A percentile compares a stretch with the other conserved stretches of the same genome.
Conservation (phyloP, 2,888 invertebrate genomes). For the Pristionchus exspectatus region DNA sequence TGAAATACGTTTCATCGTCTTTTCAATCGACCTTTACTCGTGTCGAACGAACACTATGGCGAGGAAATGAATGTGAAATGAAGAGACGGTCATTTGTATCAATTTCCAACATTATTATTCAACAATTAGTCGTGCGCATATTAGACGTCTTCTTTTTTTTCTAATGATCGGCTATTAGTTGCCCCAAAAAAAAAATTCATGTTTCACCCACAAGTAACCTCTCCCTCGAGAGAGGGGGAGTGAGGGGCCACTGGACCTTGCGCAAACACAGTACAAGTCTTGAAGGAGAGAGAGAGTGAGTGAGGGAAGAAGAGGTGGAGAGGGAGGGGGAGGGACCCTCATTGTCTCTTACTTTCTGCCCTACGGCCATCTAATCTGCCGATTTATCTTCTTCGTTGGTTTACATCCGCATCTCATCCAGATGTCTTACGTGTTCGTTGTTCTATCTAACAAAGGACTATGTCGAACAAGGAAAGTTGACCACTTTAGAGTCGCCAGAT, state of each 20-base stretch:
- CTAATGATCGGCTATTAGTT: not conserved
- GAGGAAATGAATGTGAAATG: not conserved
- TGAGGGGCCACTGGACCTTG: slow-evolving; percentile 34
- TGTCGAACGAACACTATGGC: not conserved
- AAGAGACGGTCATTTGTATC: not conserved
- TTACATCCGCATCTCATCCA: not conserved
- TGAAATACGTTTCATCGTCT: not conserved
- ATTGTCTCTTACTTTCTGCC: slow-evolving; percentile 30
- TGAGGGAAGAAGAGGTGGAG: not conserved
- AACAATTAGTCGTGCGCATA: not conserved
- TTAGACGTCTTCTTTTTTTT: not conserved
- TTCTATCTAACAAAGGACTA: not conserved
- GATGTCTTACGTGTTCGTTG: not conserved
- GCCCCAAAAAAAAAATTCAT: not conserved
- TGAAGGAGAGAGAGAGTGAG: slow-evolving; percentile 17
- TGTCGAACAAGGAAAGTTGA: no score
- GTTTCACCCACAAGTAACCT: slow-evolving; percentile 16
- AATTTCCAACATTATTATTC: not conserved
- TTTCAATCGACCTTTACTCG: no score
- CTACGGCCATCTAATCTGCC: not conserved
- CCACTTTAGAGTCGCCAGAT: not conserved
- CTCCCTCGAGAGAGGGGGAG: not conserved
- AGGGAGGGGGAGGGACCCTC: not conserved
- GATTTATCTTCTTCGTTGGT: not conserved
- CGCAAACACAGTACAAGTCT: slow-evolving; percentile 44